A percentile compares a stretch with the other conserved stretches of the same genome.
These are phyloP conservation scores for Avahi laniger DNA, from an alignment of 2,797 vertebrate genomes.

Conservation along the genomic window DNA sequence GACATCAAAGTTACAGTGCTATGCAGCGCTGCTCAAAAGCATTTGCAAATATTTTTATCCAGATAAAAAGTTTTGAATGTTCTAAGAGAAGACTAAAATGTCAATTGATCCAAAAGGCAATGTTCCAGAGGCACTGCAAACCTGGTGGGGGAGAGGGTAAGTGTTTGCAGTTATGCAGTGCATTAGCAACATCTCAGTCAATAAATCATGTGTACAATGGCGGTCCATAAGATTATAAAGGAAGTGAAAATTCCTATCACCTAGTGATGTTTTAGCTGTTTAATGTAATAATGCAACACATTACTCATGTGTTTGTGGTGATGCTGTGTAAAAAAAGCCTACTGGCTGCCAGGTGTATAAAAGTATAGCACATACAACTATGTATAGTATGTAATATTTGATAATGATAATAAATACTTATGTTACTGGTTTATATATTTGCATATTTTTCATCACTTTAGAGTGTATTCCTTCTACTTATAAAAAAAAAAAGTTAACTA, in stretches of 20 bases:
- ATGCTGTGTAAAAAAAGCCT: not conserved
- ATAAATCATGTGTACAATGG: too few relatives aligned
- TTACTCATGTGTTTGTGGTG: too few relatives aligned
- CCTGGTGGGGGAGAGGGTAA: rapidly evolving
- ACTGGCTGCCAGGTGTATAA: not conserved
- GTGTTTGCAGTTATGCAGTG: rapidly evolving
- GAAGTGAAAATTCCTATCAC: not conserved
- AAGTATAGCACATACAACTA: not conserved
- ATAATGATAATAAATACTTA: not conserved
- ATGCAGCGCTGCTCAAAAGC: not conserved
- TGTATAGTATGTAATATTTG: not conserved
- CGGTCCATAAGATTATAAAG: not conserved
- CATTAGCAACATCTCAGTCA: too few relatives aligned
- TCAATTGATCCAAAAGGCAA: not conserved
- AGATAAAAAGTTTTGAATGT: not conserved
- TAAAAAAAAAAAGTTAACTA: not conserved
- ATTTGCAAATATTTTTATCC: constrained; percentile 50
- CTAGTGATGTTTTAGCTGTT: not conserved
- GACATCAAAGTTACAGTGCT: constrained; percentile 63
- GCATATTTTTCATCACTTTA: not conserved
- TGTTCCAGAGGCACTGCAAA: not conserved
- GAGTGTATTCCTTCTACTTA: not conserved
- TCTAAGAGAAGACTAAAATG: not conserved
- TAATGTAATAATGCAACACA: not conserved
- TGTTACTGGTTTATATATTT: not conserved